Base-by-base conservation (phyloP, 1,140 invertebrate species). In the Capitella teleta region DNA sequence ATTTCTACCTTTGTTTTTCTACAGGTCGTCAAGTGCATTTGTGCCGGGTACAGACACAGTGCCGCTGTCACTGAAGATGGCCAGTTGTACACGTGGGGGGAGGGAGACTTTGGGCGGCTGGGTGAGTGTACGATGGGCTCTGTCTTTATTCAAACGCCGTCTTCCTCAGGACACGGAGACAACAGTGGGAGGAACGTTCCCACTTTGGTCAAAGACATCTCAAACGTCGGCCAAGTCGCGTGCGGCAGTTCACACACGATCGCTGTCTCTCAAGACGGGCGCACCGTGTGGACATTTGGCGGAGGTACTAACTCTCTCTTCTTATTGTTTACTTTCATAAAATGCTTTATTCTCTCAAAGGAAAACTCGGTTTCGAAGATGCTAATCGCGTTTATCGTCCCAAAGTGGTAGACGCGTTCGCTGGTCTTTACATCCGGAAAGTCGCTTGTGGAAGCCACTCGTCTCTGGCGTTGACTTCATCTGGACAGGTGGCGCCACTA, bases 371-470 rank as follows among this genome's bases (percentile, higher is more conserved):
- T 26, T 67, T 69, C 61, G 68, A 67, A 23, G 68, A 71, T 50
- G 64, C 62, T 28, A 63, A 61, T 47, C 73, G 72, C 57, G 74
- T 65, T 28, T 66, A 64, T 42, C 66, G 64, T 47, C 90, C 92
- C 2, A 83, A 86, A 76, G 84, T 90, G 63, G 92, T 96, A 53
- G 89, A 94, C 61, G 85, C 84, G 32, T 71, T 95, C 12, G 82
- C 83, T 40, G 89, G 87, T 1, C 73, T 92, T 21, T 85, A 87
- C 1, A 86, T 94, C 1, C 79, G 89, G 23, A 93, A 93, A 73
- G 88, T 95, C 8, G 90, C 92, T 65, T 95, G 90, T 70, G 90
- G 89, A 1, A 92, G 88, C 28, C 91, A 95, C 66, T 93, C 92
- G 68, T 93, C 89, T 0, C 85, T 94, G 1, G 89, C 88, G 8